A percentile compares a stretch with the other conserved stretches of the same genome.
phyloP scores from a whole-genome alignment of 2,113 vertebrate species.

The Crotophaga sulcirostris region DNA sequence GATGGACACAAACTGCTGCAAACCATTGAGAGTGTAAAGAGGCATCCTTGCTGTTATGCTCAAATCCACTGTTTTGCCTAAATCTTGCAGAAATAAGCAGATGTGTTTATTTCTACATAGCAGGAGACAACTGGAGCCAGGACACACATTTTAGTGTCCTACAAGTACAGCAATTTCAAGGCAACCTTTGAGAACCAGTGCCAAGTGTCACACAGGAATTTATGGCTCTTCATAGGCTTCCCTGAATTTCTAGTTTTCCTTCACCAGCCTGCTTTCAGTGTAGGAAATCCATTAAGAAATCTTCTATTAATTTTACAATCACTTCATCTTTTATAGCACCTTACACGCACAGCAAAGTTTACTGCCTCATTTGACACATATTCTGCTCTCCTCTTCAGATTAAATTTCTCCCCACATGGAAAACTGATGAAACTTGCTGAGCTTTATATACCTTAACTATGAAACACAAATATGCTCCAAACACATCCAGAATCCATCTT shows the following conservation, averaged over 20 bases:
- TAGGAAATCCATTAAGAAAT: background rate
- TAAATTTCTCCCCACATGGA: background rate
- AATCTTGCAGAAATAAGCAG: background rate
- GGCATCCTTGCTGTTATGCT: background rate
- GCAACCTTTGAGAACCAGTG: background rate
- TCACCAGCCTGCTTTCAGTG: background rate
- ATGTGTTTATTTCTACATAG: background rate
- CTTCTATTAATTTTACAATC: background rate
- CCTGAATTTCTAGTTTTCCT: background rate
- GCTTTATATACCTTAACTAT: background rate
- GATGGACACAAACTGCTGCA: background rate
- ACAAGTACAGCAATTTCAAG: background rate
- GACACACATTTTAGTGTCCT: background rate
- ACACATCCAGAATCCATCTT: background rate
- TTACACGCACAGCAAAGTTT: background rate
- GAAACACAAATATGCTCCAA: background rate
- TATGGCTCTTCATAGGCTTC: background rate
- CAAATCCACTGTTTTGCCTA: background rate
- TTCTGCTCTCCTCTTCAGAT: background rate
- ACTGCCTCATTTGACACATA: background rate
- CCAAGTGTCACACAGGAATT: background rate
- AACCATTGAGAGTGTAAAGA: background rate
- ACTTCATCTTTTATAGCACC: background rate
- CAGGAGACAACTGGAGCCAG: background rate
- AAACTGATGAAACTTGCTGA: background rate